phyloP scores from a whole-genome alignment of 1,140 invertebrate genomes.

The Nasonia giraulti region DNA sequence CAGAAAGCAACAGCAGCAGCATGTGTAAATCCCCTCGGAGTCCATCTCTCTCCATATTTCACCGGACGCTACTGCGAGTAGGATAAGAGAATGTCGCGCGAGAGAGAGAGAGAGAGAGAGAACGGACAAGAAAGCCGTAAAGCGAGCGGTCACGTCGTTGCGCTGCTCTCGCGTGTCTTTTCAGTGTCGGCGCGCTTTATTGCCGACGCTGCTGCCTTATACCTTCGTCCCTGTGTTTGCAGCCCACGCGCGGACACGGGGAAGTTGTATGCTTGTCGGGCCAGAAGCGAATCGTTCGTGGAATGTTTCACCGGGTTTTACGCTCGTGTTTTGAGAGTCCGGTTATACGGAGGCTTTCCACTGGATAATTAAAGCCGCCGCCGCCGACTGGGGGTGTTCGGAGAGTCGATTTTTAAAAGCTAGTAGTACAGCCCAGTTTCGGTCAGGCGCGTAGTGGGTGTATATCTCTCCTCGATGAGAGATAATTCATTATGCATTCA shows the following conservation, averaged over 20 bases:
- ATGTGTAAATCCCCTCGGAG: background rate
- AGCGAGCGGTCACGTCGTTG: slow-evolving; percentile 29
- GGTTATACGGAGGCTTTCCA: background rate
- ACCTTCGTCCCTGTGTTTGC: background rate
- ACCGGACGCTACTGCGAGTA: background rate
- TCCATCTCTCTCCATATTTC: slow-evolving; percentile 6
- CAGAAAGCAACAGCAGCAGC: too few species aligned
- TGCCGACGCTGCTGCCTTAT: slow-evolving; percentile 12
- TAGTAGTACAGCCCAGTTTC: background rate
- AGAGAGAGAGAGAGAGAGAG: too few species aligned
- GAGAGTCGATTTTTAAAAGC: background rate
- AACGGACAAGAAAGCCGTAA: slow-evolving; percentile 41
- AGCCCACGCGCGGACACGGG: background rate
- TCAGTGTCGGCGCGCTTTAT: slow-evolving; percentile 35
- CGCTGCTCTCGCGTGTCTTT: slow-evolving; percentile 20
- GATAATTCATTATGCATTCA: background rate
- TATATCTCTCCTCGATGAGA: background rate
- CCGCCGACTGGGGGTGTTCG: too few species aligned
- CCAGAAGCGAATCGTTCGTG: background rate
- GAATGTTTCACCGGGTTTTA: slow-evolving; percentile 5
- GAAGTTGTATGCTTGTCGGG: slow-evolving; percentile 3
- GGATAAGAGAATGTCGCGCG: slow-evolving; percentile 34
- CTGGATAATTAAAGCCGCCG: background rate
- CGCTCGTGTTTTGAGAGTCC: slow-evolving; percentile 3
- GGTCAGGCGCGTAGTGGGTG: background rate